Evolutionary conservation across 2,797 vertebrate species (phyloP), one percentile per base, ranked within the genome.

Genomic region (Chelon labrosus): DNA sequence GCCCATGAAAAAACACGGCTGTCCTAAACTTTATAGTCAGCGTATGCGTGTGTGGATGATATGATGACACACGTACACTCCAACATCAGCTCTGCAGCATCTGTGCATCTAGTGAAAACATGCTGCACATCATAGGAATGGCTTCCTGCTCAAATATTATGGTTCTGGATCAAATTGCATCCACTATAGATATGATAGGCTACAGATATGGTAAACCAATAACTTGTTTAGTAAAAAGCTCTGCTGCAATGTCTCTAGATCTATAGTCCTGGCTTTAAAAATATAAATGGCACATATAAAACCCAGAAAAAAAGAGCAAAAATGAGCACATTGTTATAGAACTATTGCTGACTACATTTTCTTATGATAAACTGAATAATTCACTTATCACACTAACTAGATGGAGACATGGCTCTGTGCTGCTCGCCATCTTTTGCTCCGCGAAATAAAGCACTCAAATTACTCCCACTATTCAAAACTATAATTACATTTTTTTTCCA

Each of bases 1-100:
- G 25, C 46, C n/a, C 62, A 31, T 16, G 35, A 22, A 66, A 65
- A 65, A 68, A 63, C 5, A 1, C 22, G 5, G 35, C 16, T 46
- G 25, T 52, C 35, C 38, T 62, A 35, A 53, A 16, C 3, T 19
- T 38, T 41, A 49, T 39, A 19, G 51, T 14, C 42, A 51, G 25
- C 5, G 27, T 31, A 41, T 9, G 58, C 47, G 41, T 41, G 11
- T n/a, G 22, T 51, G 14, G 31, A 27, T 4, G 31, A 42, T 13
- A 25, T 38, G 51, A 39, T 20, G 55, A 47, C 1, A 44, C 42
- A 44, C 42, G 2, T 16, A 14, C 42, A 44, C 14, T 17, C 42
- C 14, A 17, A 10, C 46, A 19, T n/a, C 46, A 47, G 46, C 46
- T 47, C 46, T 19, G n/a, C 46, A 46, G 14, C 41, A 42, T 42